Percentiles rank a stretch among this genome's conserved stretches.
phyloP scores from a whole-genome alignment of 2,888 invertebrate species.

The Parelbella ahira region DNA sequence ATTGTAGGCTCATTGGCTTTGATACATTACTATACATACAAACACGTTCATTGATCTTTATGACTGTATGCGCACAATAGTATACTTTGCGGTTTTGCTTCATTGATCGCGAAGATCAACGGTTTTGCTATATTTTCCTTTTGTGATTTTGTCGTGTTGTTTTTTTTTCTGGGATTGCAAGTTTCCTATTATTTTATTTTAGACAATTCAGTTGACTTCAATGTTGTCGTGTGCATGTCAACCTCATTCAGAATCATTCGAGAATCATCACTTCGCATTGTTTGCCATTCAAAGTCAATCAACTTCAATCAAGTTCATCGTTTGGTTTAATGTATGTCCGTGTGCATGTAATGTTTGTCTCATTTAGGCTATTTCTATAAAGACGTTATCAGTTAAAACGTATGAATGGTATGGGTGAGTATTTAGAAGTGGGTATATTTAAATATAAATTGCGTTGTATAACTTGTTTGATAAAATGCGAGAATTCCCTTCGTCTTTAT shows the following conservation, averaged over 20 bases:
- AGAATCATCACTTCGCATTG: constrained; percentile 1
- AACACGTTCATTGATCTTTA: no score
- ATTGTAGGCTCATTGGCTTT: no score
- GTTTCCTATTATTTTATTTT: constrained; percentile 8
- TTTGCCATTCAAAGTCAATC: no score
- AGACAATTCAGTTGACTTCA: constrained; percentile 4
- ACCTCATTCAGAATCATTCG: constrained; percentile 5
- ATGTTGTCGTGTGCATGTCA: constrained; percentile 22
- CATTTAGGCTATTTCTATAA: constrained; percentile 6
- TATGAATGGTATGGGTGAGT: background rate
- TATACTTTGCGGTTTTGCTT: constrained; percentile 1
- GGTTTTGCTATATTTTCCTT: constrained; percentile 1
- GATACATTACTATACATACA: no score
- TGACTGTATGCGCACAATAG: constrained; percentile 4
- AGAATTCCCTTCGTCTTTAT: constrained; percentile 4
- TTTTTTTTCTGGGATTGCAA: constrained; percentile 1
- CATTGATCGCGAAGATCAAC: background rate
- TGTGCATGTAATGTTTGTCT: constrained; percentile 13
- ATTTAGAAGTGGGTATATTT: no score
- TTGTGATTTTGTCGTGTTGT: background rate
- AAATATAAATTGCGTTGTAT: no score
- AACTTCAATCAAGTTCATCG: no score
- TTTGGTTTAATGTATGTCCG: constrained; percentile 3
- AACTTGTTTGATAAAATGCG: background rate
- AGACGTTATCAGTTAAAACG: background rate